These are phyloP conservation scores for Guaruba guarouba DNA, from an alignment of 2,113 vertebrate species.

Conservation along the genomic window DNA sequence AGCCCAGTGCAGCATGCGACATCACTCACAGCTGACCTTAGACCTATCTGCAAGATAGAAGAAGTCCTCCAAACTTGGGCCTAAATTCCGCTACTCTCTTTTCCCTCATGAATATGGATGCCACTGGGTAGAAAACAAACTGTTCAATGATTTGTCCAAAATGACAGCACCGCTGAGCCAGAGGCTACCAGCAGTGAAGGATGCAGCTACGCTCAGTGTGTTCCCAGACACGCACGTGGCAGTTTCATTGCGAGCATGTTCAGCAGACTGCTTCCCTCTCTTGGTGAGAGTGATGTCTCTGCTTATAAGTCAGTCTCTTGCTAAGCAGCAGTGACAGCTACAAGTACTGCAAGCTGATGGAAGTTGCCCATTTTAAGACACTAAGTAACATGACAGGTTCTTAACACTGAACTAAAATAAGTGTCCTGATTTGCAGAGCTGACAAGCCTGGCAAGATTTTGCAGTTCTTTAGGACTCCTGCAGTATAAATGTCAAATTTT, in stretches of 20 bases:
- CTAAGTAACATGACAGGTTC: not conserved
- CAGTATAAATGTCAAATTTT: not conserved
- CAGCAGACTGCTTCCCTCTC: not conserved
- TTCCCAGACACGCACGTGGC: not conserved
- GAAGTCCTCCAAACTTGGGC: not conserved
- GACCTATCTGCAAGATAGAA: not conserved
- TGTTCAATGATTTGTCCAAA: not conserved
- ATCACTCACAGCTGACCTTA: not conserved
- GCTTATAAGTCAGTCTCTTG: not conserved
- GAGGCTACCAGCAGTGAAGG: not conserved
- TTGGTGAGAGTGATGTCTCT: not conserved
- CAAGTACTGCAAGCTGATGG: not conserved
- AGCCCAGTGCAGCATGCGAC: not conserved
- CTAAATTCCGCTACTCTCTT: not conserved
- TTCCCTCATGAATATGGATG: not conserved
- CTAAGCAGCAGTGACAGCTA: not conserved
- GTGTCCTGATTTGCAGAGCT: not conserved
- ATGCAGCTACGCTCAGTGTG: not conserved
- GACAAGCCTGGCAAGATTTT: not conserved
- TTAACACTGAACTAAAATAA: not conserved
- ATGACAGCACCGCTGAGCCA: rapidly evolving
- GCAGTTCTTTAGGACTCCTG: not conserved
- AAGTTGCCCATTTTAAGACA: not conserved
- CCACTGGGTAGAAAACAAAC: not conserved
- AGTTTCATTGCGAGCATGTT: not conserved